Conservation (phyloP, 2,888 invertebrate species). For the Acanthopleura granulata region DNA sequence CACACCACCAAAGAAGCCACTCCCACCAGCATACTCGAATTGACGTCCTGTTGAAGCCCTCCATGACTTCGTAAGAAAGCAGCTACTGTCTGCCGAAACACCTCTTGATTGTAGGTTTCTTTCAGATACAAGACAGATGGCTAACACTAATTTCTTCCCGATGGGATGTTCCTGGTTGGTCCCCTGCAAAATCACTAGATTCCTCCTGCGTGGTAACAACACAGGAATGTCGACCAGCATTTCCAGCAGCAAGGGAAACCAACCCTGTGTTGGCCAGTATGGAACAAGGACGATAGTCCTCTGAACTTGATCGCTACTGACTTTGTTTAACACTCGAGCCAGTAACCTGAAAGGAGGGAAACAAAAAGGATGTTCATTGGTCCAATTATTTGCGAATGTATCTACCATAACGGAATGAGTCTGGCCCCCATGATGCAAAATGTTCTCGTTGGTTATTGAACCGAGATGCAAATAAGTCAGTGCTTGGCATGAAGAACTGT, state of each 20-base stretch:
- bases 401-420: no score
- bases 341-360: not conserved
- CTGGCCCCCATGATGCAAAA: no score
- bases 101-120: not conserved
- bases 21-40: not conserved
- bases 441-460: not conserved
- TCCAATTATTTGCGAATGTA: no score
- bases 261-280: not conserved
- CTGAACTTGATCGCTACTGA: not conserved
- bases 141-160: not conserved
- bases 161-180: not conserved
- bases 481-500: not conserved
- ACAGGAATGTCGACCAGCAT: not conserved
- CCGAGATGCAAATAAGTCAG: not conserved
- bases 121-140: not conserved
- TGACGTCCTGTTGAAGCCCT: not conserved
- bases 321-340: not conserved
- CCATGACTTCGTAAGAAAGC: not conserved
- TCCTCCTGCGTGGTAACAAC: not conserved
- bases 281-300: not conserved
- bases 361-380: no score
- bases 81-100: not conserved
- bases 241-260: not conserved
- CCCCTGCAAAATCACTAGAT: no score
- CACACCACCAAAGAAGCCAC: not conserved